Percentiles rank a stretch among this genome's conserved stretches.
phyloP scores from a whole-genome alignment of 1,140 invertebrate genomes.

The Danaus melanippus region DNA sequence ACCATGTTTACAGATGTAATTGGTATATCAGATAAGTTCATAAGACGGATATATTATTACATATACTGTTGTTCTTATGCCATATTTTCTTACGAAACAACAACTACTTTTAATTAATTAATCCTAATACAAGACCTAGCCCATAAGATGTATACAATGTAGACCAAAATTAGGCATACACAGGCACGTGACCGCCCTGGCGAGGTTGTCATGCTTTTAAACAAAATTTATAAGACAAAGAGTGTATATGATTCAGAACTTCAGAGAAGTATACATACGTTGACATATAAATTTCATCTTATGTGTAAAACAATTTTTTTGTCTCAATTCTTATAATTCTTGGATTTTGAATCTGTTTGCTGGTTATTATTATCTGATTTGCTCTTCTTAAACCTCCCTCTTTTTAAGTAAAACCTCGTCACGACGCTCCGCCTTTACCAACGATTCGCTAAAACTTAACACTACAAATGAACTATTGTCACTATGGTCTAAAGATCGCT shows the following conservation, averaged over 20 bases:
- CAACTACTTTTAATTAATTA: conserved; percentile 60
- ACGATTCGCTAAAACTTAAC: conserved; percentile 23
- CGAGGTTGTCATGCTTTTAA: too few species aligned
- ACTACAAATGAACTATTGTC: conserved; percentile 27
- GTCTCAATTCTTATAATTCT: too few species aligned
- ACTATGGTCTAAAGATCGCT: conserved; percentile 10
- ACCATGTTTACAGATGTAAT: conserved; percentile 54
- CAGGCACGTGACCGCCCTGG: conserved; percentile 9
- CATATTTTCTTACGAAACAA: conserved; percentile 68
- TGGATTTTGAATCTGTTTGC: too few species aligned
- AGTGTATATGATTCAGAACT: too few species aligned
- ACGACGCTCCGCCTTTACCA: conserved; percentile 27
- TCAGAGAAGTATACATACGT: too few species aligned
- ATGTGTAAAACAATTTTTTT: too few species aligned
- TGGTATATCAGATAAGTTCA: conserved; percentile 54
- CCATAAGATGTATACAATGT: conserved; percentile 40
- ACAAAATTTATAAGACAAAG: too few species aligned
- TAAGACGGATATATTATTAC: conserved; percentile 70
- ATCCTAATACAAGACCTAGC: conserved; percentile 44
- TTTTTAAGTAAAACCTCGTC: conserved; percentile 13
- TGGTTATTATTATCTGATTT: too few species aligned
- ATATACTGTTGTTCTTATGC: conserved; percentile 62
- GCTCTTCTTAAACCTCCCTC: too few species aligned
- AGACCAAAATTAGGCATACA: conserved; percentile 35
- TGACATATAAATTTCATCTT: too few species aligned